Percentiles rank a stretch among this genome's conserved stretches.
These are phyloP conservation scores for Psilopsiagon aymara DNA, from an alignment of 2,113 vertebrate genomes.

Conservation along the genomic window DNA sequence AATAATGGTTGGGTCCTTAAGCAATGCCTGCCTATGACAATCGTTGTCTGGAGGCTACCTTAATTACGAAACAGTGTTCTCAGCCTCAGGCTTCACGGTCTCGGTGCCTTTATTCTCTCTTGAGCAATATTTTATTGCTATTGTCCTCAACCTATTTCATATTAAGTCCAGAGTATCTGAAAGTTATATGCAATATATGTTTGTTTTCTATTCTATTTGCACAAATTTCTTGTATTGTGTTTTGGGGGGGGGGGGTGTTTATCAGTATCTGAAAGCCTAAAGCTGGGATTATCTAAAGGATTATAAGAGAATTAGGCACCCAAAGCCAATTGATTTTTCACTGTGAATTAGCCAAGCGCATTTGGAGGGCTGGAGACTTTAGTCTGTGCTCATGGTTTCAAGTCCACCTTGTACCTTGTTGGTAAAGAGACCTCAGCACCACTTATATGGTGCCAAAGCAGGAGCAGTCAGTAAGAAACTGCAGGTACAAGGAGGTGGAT, in stretches of 20 bases:
- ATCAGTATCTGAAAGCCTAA: slow-evolving; percentile 9
- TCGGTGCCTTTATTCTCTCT: slow-evolving; percentile 38
- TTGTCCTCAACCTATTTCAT: slow-evolving; percentile 31
- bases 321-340: slow-evolving; percentile 52
- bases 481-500: background rate
- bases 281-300: slow-evolving; percentile 57
- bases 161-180: slow-evolving; percentile 11
- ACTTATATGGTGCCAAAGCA: background rate
- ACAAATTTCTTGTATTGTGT: background rate
- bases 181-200: background rate
- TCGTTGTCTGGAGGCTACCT: slow-evolving; percentile 63
- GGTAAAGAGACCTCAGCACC: background rate
- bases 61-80: slow-evolving; percentile 58
- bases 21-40: slow-evolving; percentile 37
- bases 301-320: slow-evolving; percentile 55
- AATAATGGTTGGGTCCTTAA: slow-evolving; percentile 58
- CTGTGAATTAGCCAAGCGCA: slow-evolving; percentile 30
- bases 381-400: background rate
- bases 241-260: background rate
- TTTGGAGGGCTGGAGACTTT: background rate
- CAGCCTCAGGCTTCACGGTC: slow-evolving; percentile 12
- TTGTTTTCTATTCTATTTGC: background rate
- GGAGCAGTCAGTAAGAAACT: background rate
- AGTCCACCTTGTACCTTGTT: background rate
- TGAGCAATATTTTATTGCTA: slow-evolving; percentile 60